Base-by-base conservation (phyloP, 2,113 vertebrate species). In the Ibidorhyncha struthersii region DNA sequence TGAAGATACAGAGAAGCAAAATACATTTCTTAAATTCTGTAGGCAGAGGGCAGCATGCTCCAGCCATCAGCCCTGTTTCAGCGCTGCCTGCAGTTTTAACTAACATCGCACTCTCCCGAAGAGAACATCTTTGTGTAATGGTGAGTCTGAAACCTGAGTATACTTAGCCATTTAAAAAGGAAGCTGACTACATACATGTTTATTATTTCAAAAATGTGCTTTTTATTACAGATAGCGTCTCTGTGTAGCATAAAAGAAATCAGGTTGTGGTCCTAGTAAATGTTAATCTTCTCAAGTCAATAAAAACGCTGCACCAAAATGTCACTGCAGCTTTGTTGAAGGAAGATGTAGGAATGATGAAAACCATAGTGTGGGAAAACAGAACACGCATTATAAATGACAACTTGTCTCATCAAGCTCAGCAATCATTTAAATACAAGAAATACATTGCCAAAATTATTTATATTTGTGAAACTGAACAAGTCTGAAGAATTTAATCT, bases 1-100 rank as follows among this genome's bases (percentile, higher is more conserved):
- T 55, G 53, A 67, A 65, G 38, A 86, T 17, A 41, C 27, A 27
- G 23, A 40, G 23, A 8, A 94, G 47, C 72, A 97, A 81, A 96
- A 65, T 12, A 49, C 71, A 69, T 59, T 97, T 97, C 96, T 83
- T 40, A 27, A 83, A 77, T 95, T 94, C 78, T 56, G 96, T 84
- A 98, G 98, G 92, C 95, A 98, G 98, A 97, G 98, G 98, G 98
- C 98, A 98, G 98, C 96, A 98, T 87, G 85, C 81, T 95, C 98
- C 97, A 98, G 94, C 74, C 95, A 96, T 97, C 74, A 52, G 66
- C n/a, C 1, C 17, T 6, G 56, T 36, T 76, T 70, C 40, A 27
- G 50, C 10, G 14, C 32, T 89, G 55, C 32, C 47, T 23, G 65
- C 26, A 10, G 53, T 45, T 38, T 96, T 87, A 81, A 90, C 61